Percentiles rank a stretch among this genome's conserved stretches.
These are phyloP conservation scores for Ahaetulla prasina DNA, from an alignment of 2,113 vertebrate genomes.

Conservation along the genomic window DNA sequence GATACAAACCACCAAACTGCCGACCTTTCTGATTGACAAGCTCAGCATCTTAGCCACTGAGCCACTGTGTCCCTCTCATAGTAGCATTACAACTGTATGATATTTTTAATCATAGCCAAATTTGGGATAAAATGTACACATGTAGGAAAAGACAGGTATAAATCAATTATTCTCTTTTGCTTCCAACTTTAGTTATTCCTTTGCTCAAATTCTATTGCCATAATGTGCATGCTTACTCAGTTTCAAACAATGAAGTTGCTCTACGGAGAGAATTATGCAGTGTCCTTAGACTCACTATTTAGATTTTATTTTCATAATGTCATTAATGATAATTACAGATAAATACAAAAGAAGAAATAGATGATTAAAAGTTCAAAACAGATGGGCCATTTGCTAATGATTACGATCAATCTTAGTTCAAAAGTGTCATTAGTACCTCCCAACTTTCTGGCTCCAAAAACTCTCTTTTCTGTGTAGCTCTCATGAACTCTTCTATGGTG, in stretches of 20 bases:
- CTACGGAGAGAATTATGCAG: slow-evolving; percentile 27
- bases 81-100: background rate
- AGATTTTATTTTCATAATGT: slow-evolving; percentile 18
- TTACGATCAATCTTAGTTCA: slow-evolving; percentile 27
- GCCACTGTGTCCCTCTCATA: no score
- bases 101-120: background rate
- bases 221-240: background rate
- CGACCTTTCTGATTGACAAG: no score
- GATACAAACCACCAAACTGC: no score
- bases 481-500: slow-evolving; percentile 88
- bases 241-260: slow-evolving; percentile 25
- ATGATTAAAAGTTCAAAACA: slow-evolving; percentile 22
- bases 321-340: background rate
- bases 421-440: slow-evolving; percentile 78
- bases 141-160: background rate
- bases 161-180: background rate
- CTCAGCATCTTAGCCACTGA: no score
- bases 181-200: slow-evolving; percentile 7
- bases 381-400: background rate
- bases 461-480: slow-evolving; percentile 90
- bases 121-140: background rate
- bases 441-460: slow-evolving; percentile 97
- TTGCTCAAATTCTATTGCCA: slow-evolving; percentile 16
- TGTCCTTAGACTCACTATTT: background rate
- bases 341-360: background rate